Base-by-base conservation (phyloP, 2,113 vertebrate species). In the Mustela nigripes region DNA sequence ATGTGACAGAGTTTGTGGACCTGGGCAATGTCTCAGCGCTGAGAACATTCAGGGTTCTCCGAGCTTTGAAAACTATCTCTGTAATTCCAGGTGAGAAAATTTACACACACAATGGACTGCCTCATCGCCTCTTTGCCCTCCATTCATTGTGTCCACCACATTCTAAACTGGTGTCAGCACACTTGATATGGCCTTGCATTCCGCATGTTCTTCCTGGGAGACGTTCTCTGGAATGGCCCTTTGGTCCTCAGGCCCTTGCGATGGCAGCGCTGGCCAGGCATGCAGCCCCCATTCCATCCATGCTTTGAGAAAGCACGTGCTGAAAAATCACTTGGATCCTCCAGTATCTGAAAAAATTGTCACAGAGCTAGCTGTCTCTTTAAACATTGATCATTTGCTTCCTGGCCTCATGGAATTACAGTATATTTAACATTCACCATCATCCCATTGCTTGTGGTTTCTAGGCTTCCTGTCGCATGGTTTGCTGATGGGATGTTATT, bases 21-120 rank as follows among this genome's bases (percentile, higher is more conserved):
- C 99, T 99, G 99, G 99, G 99, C 98, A 99, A 99, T 99, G 99
- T 99, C 99, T 99, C 99, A 99, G 99, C 99, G 99, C 99, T 99
- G 99, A 99, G 99, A 99, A 99, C 99, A 99, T 99, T 99, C 99
- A 99, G 99, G 99, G 99, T 99, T 99, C 99, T 99, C 99, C 99
- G 99, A 99, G 99, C 99, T 99, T 99, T 99, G 99, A 99, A 99
- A 99, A 99, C 99, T 99, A 99, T 99, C 99, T 99, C 99, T 99
- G 99, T 99, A 98, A 99, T 99, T 99, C 99, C 99, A 99, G 99
- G 99, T 99, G 99, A 99, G 99, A 97, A 96, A 90, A 95, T 80
- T 63, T 92, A 74, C 91, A 74, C 94, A 73, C 81, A 71, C 83
- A 24, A 85, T 71, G 15, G 62, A 76, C 84, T 81, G 10, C 95